phyloP scores from a whole-genome alignment of 2,888 invertebrate species.

The Ormyrus labotus region DNA sequence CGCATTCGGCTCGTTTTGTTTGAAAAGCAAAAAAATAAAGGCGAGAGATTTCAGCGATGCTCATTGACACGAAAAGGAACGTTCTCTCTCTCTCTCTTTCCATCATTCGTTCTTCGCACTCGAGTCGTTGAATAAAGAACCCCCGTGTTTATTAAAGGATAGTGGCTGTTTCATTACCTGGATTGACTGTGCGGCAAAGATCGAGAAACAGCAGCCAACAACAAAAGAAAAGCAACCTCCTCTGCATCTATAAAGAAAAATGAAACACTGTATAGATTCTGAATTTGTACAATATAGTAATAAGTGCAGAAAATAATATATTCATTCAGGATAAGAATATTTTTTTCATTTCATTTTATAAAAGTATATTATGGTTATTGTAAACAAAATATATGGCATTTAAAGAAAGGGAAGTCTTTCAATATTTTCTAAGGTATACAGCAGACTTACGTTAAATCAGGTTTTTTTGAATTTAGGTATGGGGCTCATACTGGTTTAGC shows the following conservation, averaged over 20 bases:
- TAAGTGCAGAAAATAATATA: too few relatives aligned
- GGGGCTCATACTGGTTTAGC: too few relatives aligned
- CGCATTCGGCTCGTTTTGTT: not conserved
- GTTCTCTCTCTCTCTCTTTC: not conserved
- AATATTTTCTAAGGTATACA: too few relatives aligned
- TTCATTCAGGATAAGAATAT: too few relatives aligned
- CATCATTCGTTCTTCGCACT: not conserved
- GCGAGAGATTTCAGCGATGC: slow-evolving; percentile 22
- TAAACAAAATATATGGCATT: not conserved
- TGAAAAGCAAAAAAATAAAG: not conserved
- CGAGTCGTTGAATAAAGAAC: not conserved
- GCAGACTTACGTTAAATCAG: too few relatives aligned
- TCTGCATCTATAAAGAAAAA: slow-evolving; percentile 72
- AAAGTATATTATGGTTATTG: too few relatives aligned
- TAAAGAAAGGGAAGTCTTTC: not conserved
- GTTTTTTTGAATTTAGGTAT: too few relatives aligned
- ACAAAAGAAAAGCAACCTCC: slow-evolving; percentile 73
- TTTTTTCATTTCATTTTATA: too few relatives aligned
- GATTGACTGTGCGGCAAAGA: slow-evolving; percentile 75
- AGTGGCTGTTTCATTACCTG: slow-evolving; percentile 66
- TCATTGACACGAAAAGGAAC: slow-evolving; percentile 35
- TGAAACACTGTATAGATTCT: not conserved
- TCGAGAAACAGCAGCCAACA: slow-evolving; percentile 74
- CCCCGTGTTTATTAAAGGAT: slow-evolving; percentile 30
- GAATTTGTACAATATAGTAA: too few relatives aligned